Evolutionary conservation across 2,888 invertebrate species (phyloP).

Genomic region (Apodemia hepburni): DNA sequence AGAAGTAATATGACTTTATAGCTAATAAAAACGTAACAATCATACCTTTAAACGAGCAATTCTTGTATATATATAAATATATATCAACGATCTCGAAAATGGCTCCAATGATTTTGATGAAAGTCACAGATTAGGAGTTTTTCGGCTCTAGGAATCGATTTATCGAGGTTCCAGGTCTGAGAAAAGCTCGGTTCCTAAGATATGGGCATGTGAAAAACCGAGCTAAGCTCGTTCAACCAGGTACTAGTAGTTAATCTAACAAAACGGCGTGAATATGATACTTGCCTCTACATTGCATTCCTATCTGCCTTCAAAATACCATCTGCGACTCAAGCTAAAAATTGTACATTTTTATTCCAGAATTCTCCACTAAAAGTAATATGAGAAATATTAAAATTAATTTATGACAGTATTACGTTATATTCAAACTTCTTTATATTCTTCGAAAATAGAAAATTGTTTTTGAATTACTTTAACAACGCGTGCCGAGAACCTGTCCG

Average conservation of each 20-base stretch:
- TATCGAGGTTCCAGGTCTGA: too few relatives aligned
- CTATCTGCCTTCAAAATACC: neutral
- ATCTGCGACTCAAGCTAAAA: neutral
- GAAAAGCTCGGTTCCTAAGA: too few relatives aligned
- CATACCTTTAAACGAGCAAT: too few relatives aligned
- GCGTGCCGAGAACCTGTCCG: slow-evolving; percentile 22
- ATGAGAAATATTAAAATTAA: slow-evolving; percentile 15
- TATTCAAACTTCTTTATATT: slow-evolving; percentile 18
- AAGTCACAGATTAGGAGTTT: too few relatives aligned
- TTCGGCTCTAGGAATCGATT: too few relatives aligned
- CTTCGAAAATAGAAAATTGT: slow-evolving; percentile 19
- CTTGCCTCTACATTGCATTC: slow-evolving; percentile 1
- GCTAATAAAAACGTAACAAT: neutral
- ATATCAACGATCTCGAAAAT: too few relatives aligned
- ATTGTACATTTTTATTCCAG: slow-evolving; percentile 9
- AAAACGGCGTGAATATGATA: neutral
- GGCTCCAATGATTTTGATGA: too few relatives aligned
- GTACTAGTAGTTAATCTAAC: neutral
- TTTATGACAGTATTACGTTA: slow-evolving; percentile 21
- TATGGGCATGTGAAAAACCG: too few relatives aligned
- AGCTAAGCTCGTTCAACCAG: too few relatives aligned
- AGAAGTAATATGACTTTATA: neutral
- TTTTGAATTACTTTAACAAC: slow-evolving; percentile 27
- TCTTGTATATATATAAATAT: too few relatives aligned
- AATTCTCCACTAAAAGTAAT: slow-evolving; percentile 1